Evolutionary conservation across 2,888 invertebrate genomes (phyloP).

Genomic region (Standfussiana lucernea): DNA sequence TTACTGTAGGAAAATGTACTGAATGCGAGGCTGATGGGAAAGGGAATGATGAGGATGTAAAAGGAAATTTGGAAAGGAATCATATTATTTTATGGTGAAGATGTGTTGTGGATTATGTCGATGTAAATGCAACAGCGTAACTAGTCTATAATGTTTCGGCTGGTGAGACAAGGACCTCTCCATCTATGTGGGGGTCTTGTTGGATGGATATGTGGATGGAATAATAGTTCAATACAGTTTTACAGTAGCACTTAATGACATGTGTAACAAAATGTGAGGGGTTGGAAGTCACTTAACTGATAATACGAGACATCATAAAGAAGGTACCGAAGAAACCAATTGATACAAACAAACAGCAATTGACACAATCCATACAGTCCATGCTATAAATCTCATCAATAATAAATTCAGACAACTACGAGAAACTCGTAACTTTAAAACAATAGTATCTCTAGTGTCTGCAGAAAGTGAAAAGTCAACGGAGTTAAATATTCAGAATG

Average conservation of each 20-base stretch:
- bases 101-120: background rate
- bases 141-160: background rate
- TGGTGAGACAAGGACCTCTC: background rate
- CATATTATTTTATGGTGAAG: background rate
- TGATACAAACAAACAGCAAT: constrained; percentile 8
- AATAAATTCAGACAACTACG: constrained; percentile 22
- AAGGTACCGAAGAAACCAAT: background rate
- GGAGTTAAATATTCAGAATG: constrained; percentile 78
- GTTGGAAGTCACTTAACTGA: background rate
- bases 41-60: constrained; percentile 10
- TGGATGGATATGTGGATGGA: background rate
- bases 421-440: constrained; percentile 45
- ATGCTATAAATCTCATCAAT: constrained; percentile 29
- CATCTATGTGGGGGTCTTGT: background rate
- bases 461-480: constrained; percentile 73
- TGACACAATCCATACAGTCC: constrained; percentile 1
- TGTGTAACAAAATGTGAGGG: background rate
- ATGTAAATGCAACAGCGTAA: background rate
- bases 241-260: background rate
- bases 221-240: background rate
- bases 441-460: constrained; percentile 46
- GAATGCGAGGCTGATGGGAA: constrained; percentile 28
- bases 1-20: constrained; percentile 34
- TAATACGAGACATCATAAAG: background rate
- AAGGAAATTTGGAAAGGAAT: constrained; percentile 6